Percentiles rank a stretch among this genome's conserved stretches.
These are phyloP conservation scores for Brassicogethes aeneus DNA, from an alignment of 2,888 invertebrate genomes.

Conservation along the genomic window DNA sequence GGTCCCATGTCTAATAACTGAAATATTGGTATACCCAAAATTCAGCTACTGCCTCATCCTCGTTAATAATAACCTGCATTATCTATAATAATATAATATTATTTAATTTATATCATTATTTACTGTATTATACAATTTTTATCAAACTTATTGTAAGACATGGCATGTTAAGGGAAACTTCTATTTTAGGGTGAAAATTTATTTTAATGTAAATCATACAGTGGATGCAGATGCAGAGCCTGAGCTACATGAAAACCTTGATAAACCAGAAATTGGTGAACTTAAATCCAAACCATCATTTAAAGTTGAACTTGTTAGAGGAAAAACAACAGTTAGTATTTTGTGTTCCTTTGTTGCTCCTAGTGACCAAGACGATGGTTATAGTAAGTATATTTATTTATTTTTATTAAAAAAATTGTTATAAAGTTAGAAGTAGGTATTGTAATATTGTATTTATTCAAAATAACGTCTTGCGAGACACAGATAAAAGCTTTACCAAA, in stretches of 20 bases:
- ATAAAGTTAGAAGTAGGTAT: not conserved
- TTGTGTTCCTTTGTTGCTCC: slow-evolving; percentile 72
- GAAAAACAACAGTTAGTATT: slow-evolving; percentile 69
- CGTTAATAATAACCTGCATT: too few species aligned
- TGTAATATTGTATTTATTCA: too few species aligned
- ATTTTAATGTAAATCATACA: slow-evolving; percentile 90
- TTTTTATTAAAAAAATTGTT: not conserved
- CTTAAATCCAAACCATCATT: slow-evolving; percentile 90
- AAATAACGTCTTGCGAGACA: too few species aligned
- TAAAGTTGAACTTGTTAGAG: slow-evolving; percentile 75
- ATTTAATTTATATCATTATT: too few species aligned
- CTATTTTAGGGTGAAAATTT: slow-evolving; percentile 64
- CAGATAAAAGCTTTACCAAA: too few species aligned
- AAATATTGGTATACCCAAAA: too few species aligned
- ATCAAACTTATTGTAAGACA: too few species aligned
- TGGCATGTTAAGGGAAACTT: too few species aligned
- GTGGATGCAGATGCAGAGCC: slow-evolving; percentile 76
- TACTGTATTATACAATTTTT: too few species aligned
- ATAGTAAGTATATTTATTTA: slow-evolving; percentile 45
- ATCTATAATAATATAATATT: not conserved
- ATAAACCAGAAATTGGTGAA: slow-evolving; percentile 69
- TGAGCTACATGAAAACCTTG: slow-evolving; percentile 50
- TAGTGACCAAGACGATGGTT: slow-evolving; percentile 58
- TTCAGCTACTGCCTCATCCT: too few species aligned
- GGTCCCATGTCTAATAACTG: too few species aligned